These are phyloP conservation scores for Dryadula phaetusa DNA, from an alignment of 2,888 invertebrate species.

Conservation along the genomic window DNA sequence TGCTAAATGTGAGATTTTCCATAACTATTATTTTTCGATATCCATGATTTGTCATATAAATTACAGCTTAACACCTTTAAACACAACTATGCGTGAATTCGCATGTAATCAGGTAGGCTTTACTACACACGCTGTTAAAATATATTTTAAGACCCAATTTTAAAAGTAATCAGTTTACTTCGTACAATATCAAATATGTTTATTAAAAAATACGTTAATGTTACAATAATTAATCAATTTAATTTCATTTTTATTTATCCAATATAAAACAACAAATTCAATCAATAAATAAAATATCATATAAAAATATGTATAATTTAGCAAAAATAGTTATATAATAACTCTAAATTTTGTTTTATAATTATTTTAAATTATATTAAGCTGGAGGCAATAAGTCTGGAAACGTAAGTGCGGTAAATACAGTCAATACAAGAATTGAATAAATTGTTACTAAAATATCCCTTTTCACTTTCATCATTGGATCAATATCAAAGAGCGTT, in stretches of 20 bases:
- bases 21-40: too few relatives aligned
- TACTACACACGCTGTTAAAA: too few relatives aligned
- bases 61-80: too few relatives aligned
- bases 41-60: too few relatives aligned
- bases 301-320: conserved; percentile 17
- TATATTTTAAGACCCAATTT: too few relatives aligned
- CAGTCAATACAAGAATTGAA: conserved; percentile 72
- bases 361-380: neutral
- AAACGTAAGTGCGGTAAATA: conserved; percentile 75
- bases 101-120: too few relatives aligned
- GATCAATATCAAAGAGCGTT: conserved; percentile 51
- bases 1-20: too few relatives aligned
- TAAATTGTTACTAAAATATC: conserved; percentile 75
- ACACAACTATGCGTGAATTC: too few relatives aligned
- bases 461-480: conserved; percentile 68
- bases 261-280: conserved; percentile 14
- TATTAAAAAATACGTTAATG: neutral
- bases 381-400: conserved; percentile 54
- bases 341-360: neutral
- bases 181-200: too few relatives aligned
- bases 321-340: neutral
- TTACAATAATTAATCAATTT: neutral
- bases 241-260: neutral
- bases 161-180: too few relatives aligned
- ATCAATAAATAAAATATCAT: conserved; percentile 17